These are phyloP conservation scores for Sylvia borin DNA, from an alignment of 2,797 vertebrate genomes.

Conservation along the genomic window DNA sequence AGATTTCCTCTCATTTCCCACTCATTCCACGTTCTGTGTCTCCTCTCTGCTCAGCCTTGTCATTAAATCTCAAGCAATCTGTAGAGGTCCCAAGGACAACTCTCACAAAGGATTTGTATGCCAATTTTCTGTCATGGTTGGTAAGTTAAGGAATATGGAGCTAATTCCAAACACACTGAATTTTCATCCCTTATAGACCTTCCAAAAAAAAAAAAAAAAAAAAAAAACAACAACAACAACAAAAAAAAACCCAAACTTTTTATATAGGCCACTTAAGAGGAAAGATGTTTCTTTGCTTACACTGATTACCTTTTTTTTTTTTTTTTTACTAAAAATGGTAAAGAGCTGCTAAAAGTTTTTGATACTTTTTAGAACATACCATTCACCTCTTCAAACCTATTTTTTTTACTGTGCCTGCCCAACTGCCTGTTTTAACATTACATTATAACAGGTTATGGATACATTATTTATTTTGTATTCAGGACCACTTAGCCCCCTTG, in stretches of 20 bases:
- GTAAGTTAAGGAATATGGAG: background rate
- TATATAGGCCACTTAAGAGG: background rate
- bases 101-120: background rate
- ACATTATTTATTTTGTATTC: background rate
- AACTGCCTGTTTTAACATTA: background rate
- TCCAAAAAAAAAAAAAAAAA: background rate
- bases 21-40: background rate
- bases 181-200: background rate
- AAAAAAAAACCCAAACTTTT: background rate
- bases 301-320: background rate
- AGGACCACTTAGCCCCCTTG: background rate
- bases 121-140: background rate
- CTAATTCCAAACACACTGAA: background rate
- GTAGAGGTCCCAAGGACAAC: background rate
- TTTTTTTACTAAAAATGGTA: background rate
- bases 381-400: background rate
- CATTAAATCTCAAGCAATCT: background rate
- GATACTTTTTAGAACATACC: background rate
- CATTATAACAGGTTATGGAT: background rate
- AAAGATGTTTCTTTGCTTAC: background rate
- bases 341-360: slow-evolving; percentile 11
- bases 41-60: background rate
- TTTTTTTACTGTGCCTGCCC: background rate
- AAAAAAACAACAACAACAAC: no score
- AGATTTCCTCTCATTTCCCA: background rate